phyloP scores from a whole-genome alignment of 2,888 invertebrate genomes.

The Lathronympha strigana region DNA sequence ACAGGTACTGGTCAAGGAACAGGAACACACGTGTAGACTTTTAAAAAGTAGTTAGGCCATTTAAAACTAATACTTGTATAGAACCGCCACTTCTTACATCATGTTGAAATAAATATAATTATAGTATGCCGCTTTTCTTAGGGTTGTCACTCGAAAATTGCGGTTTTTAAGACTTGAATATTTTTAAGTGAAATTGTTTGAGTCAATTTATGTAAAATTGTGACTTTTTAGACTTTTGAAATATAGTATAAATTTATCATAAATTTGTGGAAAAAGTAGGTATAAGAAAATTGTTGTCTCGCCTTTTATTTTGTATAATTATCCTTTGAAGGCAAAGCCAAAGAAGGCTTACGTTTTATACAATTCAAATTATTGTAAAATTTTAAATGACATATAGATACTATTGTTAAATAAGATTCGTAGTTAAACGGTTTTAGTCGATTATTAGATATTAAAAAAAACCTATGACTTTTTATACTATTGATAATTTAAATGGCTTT shows the following conservation, averaged over 20 bases:
- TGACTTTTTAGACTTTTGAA: not conserved
- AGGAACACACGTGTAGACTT: slow-evolving; percentile 70
- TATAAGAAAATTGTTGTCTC: slow-evolving; percentile 10
- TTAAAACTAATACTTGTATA: slow-evolving; percentile 43
- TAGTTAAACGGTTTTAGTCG: slow-evolving; percentile 22
- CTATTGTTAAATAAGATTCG: slow-evolving; percentile 18
- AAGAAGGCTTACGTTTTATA: slow-evolving; percentile 20
- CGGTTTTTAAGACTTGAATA: slow-evolving; percentile 14
- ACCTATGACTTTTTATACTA: slow-evolving; percentile 33
- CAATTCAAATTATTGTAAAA: slow-evolving; percentile 24
- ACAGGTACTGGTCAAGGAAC: slow-evolving; percentile 66
- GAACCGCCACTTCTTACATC: not conserved
- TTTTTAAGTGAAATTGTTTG: slow-evolving; percentile 1
- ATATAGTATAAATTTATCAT: not conserved
- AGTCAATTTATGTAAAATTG: slow-evolving; percentile 5
- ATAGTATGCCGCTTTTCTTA: not conserved
- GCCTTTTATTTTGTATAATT: slow-evolving; percentile 4
- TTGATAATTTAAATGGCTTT: slow-evolving; percentile 32
- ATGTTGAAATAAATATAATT: not conserved
- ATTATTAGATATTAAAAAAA: slow-evolving; percentile 13
- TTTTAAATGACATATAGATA: slow-evolving; percentile 20
- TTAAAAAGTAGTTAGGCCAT: slow-evolving; percentile 46
- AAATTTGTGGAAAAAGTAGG: not conserved
- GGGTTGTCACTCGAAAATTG: not conserved
- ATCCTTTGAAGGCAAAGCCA: slow-evolving; percentile 23